Conservation (phyloP, 2,797 vertebrate species). For the Lutjanus campechanus region DNA sequence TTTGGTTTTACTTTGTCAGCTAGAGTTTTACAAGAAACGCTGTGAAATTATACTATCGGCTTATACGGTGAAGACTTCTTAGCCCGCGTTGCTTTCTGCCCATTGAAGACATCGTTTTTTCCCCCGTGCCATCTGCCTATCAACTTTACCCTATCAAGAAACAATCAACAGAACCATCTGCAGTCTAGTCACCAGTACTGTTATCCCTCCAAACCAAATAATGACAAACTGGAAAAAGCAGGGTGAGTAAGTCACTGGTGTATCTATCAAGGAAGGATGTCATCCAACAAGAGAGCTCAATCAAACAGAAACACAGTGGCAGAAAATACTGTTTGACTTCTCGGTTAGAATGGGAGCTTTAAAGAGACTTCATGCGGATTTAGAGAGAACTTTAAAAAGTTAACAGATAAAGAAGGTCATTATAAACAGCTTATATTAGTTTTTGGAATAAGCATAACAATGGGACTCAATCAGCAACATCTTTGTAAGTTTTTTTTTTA, state of each 20-base stretch:
- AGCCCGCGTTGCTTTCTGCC: conserved; percentile 64
- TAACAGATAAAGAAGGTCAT: conserved; percentile 45
- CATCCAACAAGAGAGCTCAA: conserved; percentile 70
- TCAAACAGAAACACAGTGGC: conserved; percentile 76
- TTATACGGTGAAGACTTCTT: conserved; percentile 51
- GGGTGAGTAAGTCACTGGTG: conserved; percentile 75
- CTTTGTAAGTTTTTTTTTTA: too few relatives aligned
- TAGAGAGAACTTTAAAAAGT: conserved; percentile 56
- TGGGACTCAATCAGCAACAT: not conserved
- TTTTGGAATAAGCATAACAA: conserved; percentile 5
- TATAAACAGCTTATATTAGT: conserved; percentile 26
- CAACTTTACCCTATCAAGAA: conserved; percentile 79
- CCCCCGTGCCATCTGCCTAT: conserved; percentile 82
- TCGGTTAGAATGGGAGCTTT: conserved; percentile 55
- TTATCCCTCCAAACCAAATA: conserved; percentile 82
- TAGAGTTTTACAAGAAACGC: conserved; percentile 46
- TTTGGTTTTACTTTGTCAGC: conserved; percentile 45
- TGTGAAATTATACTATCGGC: conserved; percentile 47
- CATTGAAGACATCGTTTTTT: conserved; percentile 67
- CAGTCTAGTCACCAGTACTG: conserved; percentile 79
- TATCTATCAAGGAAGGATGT: conserved; percentile 59
- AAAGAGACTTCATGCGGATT: conserved; percentile 60
- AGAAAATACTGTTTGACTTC: conserved; percentile 71
- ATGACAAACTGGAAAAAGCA: conserved; percentile 76
- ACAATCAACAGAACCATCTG: conserved; percentile 86